Percentiles rank a stretch among this genome's conserved stretches.
These are phyloP conservation scores for Gadopsis bispinosus DNA, from an alignment of 2,797 vertebrate genomes.

Conservation along the genomic window DNA sequence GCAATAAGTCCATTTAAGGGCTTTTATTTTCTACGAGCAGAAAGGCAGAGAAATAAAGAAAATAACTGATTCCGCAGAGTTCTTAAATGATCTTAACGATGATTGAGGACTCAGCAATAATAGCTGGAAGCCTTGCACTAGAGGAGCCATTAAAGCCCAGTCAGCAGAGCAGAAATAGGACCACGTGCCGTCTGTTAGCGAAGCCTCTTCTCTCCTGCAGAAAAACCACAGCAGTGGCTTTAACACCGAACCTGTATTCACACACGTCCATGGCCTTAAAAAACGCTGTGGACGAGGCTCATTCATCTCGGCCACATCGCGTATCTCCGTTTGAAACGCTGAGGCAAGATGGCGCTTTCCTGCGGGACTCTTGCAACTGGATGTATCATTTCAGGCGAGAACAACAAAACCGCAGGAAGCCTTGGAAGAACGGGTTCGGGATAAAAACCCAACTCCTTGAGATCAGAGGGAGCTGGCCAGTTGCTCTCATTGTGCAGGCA, in stretches of 20 bases:
- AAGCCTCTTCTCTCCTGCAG: not conserved
- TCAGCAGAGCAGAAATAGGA: constrained; percentile 5
- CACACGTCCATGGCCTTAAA: not conserved
- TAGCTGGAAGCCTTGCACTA: not conserved
- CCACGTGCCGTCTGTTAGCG: not conserved
- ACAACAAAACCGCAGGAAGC: constrained; percentile 29
- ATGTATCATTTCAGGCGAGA: constrained; percentile 41
- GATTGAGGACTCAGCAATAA: not conserved
- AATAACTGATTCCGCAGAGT: not conserved
- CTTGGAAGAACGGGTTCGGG: constrained; percentile 8
- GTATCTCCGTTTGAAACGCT: not conserved
- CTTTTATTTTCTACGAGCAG: not conserved
- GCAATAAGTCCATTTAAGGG: too few relatives aligned
- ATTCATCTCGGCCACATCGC: not conserved
- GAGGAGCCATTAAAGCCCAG: constrained; percentile 11
- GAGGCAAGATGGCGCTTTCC: constrained; percentile 12
- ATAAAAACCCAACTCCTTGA: not conserved
- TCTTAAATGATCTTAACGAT: not conserved
- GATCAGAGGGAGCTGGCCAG: constrained; percentile 41
- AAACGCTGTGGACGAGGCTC: not conserved
- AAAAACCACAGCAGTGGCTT: not conserved
- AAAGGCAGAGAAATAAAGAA: not conserved
- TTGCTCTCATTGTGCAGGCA: constrained; percentile 52
- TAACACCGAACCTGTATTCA: not conserved
- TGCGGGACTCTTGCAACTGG: not conserved